Conservation (phyloP, 2,113 vertebrate genomes). For the Hemiscyllium ocellatum region DNA sequence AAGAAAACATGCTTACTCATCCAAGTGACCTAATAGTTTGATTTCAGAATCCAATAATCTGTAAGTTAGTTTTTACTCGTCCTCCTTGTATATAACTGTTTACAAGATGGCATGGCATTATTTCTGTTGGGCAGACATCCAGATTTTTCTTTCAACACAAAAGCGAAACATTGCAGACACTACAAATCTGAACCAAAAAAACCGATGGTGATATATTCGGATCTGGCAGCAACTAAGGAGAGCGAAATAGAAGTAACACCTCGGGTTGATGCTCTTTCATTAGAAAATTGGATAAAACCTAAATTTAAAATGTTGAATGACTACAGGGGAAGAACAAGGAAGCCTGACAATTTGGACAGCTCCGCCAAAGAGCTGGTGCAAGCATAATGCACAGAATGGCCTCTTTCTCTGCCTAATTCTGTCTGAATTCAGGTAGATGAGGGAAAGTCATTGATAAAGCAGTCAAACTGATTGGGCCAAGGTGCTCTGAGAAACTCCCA, state of each 20-base stretch:
- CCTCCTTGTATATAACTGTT: background rate
- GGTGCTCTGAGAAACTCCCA: background rate
- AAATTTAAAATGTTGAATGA: too few relatives aligned
- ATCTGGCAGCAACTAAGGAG: background rate
- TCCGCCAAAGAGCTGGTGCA: too few relatives aligned
- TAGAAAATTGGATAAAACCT: too few relatives aligned
- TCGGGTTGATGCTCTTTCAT: background rate
- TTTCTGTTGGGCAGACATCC: background rate
- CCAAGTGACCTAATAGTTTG: background rate
- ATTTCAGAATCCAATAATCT: background rate
- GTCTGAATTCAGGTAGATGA: too few relatives aligned
- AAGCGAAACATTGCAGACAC: background rate
- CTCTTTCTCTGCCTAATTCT: too few relatives aligned
- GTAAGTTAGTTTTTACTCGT: background rate
- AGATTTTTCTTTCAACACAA: background rate
- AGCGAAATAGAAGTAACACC: background rate
- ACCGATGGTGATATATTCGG: background rate
- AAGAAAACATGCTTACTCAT: conserved; percentile 1
- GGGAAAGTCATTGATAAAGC: background rate
- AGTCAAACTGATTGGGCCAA: background rate
- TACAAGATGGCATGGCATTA: background rate
- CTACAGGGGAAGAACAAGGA: too few relatives aligned
- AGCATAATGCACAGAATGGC: too few relatives aligned
- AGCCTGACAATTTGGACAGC: too few relatives aligned
- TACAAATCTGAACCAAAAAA: background rate